phyloP scores from a whole-genome alignment of 2,888 invertebrate species.

The Andrena camellia region DNA sequence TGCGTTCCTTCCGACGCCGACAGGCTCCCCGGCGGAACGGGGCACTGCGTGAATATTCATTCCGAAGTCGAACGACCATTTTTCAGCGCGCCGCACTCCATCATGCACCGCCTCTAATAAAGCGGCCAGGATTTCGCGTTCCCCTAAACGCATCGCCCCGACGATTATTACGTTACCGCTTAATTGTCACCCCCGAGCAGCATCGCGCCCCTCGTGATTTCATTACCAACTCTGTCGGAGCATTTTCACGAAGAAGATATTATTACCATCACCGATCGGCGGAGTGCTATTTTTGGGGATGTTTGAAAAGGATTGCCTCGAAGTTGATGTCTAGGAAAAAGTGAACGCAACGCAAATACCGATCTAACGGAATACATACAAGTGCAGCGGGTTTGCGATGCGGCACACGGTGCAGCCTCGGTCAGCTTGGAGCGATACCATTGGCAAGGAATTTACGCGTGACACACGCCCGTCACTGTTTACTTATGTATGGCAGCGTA shows the following conservation, averaged over 20 bases:
- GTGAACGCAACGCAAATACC: constrained; percentile 8
- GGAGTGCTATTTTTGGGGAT: background rate
- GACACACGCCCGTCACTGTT: constrained; percentile 36
- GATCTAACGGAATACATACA: constrained; percentile 45
- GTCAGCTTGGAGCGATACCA: constrained; percentile 39
- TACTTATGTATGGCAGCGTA: constrained; percentile 56
- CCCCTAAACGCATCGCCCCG: constrained; percentile 10
- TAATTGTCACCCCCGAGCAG: constrained; percentile 12
- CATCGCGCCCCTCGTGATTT: constrained; percentile 10
- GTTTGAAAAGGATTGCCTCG: constrained; percentile 1
- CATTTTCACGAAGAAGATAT: background rate
- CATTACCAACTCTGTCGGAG: constrained; percentile 13
- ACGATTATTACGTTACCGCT: constrained; percentile 18
- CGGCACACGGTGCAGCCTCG: constrained; percentile 35
- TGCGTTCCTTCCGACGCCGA: background rate
- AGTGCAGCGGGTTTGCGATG: constrained; percentile 35
- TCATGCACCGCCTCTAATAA: constrained; percentile 28
- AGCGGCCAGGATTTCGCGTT: constrained; percentile 11
- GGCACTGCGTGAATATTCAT: constrained; percentile 66
- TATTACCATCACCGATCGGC: too few species aligned
- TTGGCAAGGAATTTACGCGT: constrained; percentile 34
- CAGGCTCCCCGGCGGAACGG: constrained; percentile 1
- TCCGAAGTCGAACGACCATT: constrained; percentile 45
- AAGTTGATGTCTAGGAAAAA: background rate
- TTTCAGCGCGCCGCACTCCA: constrained; percentile 7